These are phyloP conservation scores for Mimumesa dahlbomi DNA, from an alignment of 2,888 invertebrate genomes.

Conservation along the genomic window DNA sequence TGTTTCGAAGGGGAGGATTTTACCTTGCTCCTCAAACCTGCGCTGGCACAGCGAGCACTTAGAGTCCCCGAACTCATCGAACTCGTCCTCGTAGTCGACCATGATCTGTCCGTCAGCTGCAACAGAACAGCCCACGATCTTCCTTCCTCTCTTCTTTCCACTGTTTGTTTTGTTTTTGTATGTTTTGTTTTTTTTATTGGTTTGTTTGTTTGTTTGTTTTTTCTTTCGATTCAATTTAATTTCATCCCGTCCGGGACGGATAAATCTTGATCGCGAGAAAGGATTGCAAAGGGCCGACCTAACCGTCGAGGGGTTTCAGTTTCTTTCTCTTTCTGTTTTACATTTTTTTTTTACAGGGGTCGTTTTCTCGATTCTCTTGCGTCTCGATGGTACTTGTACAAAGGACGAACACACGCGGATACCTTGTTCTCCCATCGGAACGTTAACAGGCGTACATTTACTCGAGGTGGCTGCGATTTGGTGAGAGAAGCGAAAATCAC, in stretches of 20 bases:
- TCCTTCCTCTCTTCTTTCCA: slow-evolving; percentile 74
- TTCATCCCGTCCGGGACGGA: too few relatives aligned
- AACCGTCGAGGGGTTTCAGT: too few relatives aligned
- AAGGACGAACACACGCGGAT: too few relatives aligned
- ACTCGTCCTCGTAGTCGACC: slow-evolving; percentile 84
- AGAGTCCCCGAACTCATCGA: slow-evolving; percentile 81
- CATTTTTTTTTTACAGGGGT: too few relatives aligned
- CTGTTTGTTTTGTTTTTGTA: slow-evolving; percentile 32
- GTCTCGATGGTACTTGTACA: too few relatives aligned
- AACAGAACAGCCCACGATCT: slow-evolving; percentile 83
- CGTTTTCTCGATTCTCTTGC: too few relatives aligned
- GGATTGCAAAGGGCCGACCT: slow-evolving; percentile 12
- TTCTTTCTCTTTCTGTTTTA: too few relatives aligned
- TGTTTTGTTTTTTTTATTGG: slow-evolving; percentile 21
- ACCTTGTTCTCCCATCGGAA: too few relatives aligned
- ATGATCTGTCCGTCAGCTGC: slow-evolving; percentile 86
- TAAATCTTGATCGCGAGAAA: slow-evolving; percentile 40
- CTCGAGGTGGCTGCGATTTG: too few relatives aligned
- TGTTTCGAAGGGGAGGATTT: slow-evolving; percentile 72
- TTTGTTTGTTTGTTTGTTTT: slow-evolving; percentile 4
- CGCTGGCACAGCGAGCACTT: slow-evolving; percentile 89
- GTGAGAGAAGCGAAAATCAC: too few relatives aligned
- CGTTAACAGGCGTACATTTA: too few relatives aligned
- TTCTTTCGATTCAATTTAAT: too few relatives aligned
- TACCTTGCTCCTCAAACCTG: slow-evolving; percentile 90